Percentiles rank a stretch among this genome's conserved stretches.
These are phyloP conservation scores for Acanthisitta chloris DNA, from an alignment of 2,113 vertebrate genomes.

Conservation along the genomic window DNA sequence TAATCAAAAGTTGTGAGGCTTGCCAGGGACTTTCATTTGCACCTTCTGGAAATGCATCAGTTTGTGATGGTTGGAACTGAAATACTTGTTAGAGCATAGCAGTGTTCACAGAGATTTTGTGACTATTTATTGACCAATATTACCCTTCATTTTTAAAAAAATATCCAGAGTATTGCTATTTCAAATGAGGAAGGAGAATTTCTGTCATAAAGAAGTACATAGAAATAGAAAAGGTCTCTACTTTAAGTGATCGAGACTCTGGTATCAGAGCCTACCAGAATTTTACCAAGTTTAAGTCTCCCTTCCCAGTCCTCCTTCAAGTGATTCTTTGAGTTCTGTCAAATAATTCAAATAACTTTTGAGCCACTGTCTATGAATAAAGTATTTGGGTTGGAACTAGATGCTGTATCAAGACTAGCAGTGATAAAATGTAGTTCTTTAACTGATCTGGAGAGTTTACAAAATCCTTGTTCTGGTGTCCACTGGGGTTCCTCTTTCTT, in stretches of 20 bases:
- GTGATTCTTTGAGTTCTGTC: neutral
- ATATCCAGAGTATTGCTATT: neutral
- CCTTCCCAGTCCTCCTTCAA: neutral
- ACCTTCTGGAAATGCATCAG: neutral
- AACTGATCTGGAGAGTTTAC: neutral
- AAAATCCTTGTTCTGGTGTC: neutral
- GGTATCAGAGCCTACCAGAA: neutral
- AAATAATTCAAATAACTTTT: neutral
- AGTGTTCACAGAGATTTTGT: neutral
- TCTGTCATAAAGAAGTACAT: neutral
- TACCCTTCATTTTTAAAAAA: neutral
- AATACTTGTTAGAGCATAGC: neutral
- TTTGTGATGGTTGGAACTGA: neutral
- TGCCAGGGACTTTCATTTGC: neutral
- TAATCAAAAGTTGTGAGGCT: neutral
- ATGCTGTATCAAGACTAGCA: neutral
- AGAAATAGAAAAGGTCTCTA: neutral
- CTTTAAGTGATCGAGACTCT: neutral
- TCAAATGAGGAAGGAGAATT: neutral
- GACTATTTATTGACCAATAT: neutral
- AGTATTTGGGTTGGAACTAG: neutral
- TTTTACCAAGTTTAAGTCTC: neutral
- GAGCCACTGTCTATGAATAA: neutral
- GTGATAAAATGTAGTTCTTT: neutral
- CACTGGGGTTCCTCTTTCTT: neutral